Evolutionary conservation across 2,797 vertebrate species (phyloP).

Genomic region (Pseudomugil gertrudae): DNA sequence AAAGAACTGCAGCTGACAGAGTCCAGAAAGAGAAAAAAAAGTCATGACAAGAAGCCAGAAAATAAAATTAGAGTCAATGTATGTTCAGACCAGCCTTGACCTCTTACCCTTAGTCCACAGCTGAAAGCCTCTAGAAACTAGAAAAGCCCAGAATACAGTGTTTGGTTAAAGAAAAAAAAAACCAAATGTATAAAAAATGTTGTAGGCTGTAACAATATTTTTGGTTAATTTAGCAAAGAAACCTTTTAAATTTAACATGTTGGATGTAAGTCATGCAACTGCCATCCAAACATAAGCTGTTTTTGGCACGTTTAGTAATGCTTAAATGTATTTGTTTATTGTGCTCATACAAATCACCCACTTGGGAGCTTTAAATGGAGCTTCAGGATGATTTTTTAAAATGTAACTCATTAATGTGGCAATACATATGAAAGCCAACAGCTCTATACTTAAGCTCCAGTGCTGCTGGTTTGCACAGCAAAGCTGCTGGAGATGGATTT

Average conservation of each 20-base stretch:
- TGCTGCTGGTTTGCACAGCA: not conserved
- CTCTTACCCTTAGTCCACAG: constrained; percentile 46
- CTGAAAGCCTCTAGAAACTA: constrained; percentile 42
- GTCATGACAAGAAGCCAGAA: constrained; percentile 49
- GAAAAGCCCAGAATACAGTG: constrained; percentile 49
- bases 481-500: not conserved
- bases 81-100: constrained; percentile 62
- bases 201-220: constrained; percentile 68
- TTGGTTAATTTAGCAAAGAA: constrained; percentile 56
- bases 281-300: constrained; percentile 60
- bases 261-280: constrained; percentile 54
- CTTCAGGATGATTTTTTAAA: constrained; percentile 17
- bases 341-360: constrained; percentile 37
- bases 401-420: constrained; percentile 32
- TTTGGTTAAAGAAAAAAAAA: constrained; percentile 72
- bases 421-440: constrained; percentile 36
- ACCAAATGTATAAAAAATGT: constrained; percentile 67
- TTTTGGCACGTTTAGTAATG: constrained; percentile 27
- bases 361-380: constrained; percentile 29
- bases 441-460: not conserved
- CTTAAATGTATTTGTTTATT: constrained; percentile 47
- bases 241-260: constrained; percentile 51
- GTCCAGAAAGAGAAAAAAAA: constrained; percentile 54
- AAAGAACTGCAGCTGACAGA: constrained; percentile 56
- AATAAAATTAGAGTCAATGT: constrained; percentile 60